phyloP scores from a whole-genome alignment of 1,140 invertebrate genomes.

The Neoseiulus cucumeris region DNA sequence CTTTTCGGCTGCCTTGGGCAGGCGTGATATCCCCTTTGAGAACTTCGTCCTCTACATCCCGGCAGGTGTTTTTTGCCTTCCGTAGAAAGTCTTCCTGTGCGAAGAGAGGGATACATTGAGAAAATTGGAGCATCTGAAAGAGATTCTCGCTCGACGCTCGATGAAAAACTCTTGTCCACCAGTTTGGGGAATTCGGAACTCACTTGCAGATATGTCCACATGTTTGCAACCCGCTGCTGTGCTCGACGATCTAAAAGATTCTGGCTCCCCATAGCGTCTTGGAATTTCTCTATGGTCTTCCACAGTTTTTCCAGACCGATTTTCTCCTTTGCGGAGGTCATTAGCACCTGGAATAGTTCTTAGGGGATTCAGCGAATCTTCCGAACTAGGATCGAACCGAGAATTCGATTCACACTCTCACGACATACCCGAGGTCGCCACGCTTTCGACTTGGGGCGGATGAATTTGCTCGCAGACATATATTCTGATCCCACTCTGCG shows the following conservation, averaged over 20 bases:
- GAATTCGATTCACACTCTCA: not conserved
- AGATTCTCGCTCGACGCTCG: too few relatives aligned
- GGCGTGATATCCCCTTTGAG: too few relatives aligned
- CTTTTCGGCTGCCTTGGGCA: too few relatives aligned
- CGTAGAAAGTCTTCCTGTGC: too few relatives aligned
- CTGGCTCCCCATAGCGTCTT: not conserved
- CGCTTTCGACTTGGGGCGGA: not conserved
- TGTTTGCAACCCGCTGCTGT: not conserved
- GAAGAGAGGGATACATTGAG: too few relatives aligned
- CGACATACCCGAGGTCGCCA: not conserved
- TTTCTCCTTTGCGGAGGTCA: not conserved
- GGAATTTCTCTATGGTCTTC: not conserved
- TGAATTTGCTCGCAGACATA: not conserved
- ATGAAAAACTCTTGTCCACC: too few relatives aligned
- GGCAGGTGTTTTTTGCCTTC: too few relatives aligned
- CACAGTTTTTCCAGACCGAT: not conserved
- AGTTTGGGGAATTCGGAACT: too few relatives aligned
- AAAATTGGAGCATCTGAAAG: too few relatives aligned
- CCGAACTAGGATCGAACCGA: too few relatives aligned
- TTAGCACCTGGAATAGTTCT: not conserved
- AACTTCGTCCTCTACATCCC: too few relatives aligned
- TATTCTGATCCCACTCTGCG: not conserved
- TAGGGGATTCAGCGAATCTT: too few relatives aligned
- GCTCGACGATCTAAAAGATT: not conserved
- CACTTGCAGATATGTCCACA: constrained; percentile 5